Percentiles rank a stretch among this genome's conserved stretches.
Conservation (phyloP, 92 coral and sea anemone species). For the Epizoanthus ramosus region DNA sequence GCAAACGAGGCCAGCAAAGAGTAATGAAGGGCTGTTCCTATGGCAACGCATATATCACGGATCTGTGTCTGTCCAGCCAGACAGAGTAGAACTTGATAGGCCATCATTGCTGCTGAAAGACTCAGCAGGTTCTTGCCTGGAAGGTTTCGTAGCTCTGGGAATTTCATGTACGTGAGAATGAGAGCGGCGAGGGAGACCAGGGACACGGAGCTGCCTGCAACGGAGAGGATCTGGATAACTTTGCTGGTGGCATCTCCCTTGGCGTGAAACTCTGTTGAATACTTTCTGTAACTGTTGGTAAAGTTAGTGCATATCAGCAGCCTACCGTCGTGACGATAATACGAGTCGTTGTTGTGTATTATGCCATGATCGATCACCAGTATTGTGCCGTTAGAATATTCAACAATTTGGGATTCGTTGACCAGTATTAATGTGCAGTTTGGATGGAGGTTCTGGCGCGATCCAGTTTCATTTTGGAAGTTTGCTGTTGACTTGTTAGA, state of each 20-base stretch:
- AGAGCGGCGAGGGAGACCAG: slow-evolving; percentile 14
- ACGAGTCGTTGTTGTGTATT: too few relatives aligned
- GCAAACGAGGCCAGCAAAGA: slow-evolving; percentile 52
- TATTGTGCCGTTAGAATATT: too few relatives aligned
- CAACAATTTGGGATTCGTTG: too few relatives aligned
- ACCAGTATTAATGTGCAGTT: too few relatives aligned
- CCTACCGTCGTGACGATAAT: too few relatives aligned
- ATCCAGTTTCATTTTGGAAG: too few relatives aligned
- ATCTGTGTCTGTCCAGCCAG: slow-evolving; percentile 16
- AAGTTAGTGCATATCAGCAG: too few relatives aligned
- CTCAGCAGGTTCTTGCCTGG: slow-evolving; percentile 54
- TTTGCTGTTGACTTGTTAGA: too few relatives aligned
- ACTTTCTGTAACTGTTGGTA: too few relatives aligned
- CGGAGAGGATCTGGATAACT: neutral
- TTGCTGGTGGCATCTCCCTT: neutral
- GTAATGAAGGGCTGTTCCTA: slow-evolving; percentile 44
- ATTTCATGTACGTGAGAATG: neutral
- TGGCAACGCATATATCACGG: slow-evolving; percentile 20
- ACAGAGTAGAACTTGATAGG: slow-evolving; percentile 18
- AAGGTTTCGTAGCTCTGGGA: slow-evolving; percentile 45
- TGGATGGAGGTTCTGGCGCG: too few relatives aligned
- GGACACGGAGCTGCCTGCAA: neutral
- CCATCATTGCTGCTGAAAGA: slow-evolving; percentile 41
- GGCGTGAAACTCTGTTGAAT: too few relatives aligned
- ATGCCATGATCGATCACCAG: too few relatives aligned